These are phyloP conservation scores for Eurystomus glaucurus DNA, from an alignment of 2,797 vertebrate genomes.

Conservation along the genomic window DNA sequence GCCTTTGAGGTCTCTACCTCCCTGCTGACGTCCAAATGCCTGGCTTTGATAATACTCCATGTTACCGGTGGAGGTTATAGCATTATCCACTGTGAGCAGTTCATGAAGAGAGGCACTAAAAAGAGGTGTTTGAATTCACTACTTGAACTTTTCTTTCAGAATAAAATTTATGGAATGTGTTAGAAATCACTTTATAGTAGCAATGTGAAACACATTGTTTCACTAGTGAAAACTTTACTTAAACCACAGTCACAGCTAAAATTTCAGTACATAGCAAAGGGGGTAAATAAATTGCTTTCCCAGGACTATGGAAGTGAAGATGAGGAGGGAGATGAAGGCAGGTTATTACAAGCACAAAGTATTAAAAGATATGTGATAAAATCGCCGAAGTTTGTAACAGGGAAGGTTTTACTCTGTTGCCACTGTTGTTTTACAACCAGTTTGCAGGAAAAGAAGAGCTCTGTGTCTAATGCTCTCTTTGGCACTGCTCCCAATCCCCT, in stretches of 20 bases:
- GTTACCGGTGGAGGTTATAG: not conserved
- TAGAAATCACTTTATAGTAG: not conserved
- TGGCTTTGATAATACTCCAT: not conserved
- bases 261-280: not conserved
- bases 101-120: not conserved
- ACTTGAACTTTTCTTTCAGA: not conserved
- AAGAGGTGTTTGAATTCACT: not conserved
- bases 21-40: not conserved
- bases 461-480: not conserved
- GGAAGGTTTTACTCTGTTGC: not conserved
- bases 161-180: not conserved
- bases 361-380: not conserved
- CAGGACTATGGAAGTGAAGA: not conserved
- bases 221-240: not conserved
- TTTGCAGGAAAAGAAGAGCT: not conserved
- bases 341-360: not conserved
- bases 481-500: not conserved
- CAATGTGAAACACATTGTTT: not conserved
- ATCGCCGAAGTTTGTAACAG: not conserved
- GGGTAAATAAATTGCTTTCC: not conserved
- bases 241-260: not conserved
- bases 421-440: not conserved
- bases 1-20: not conserved
- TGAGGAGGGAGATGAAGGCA: not conserved
- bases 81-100: not conserved